Evolutionary conservation across 2,113 vertebrate genomes (phyloP), one percentile per base, ranked within the genome.

Genomic region (Hemiscyllium ocellatum): DNA sequence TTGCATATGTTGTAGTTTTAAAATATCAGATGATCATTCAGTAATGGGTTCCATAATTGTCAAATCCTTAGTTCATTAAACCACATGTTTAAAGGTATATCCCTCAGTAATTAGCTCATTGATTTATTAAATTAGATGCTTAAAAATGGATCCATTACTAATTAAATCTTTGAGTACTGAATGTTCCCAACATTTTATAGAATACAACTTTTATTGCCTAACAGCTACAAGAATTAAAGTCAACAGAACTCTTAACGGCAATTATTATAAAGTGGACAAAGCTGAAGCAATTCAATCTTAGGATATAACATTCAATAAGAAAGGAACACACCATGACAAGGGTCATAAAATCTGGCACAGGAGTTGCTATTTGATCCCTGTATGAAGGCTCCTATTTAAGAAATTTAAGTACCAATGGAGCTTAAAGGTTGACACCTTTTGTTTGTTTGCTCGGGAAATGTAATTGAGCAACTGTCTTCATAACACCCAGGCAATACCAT

Each of bases 121-220:
- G 94, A 95, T 95, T 95, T 52, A 52, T 95, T 95, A 95, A 95
- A 72, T 95, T 95, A 72, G 94, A 95, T 70, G 94, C 72, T 94
- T 76, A 95, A 76, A 95, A 95, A 52, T 69, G 50, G 68, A 95
- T 95, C 94, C 69, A 95, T 95, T 95, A 95, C 94, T 76, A 95
- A 95, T 95, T 76, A 95, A 95, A 95, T 95, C 47, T 76, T 95
- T 95, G 69, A 76, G 94, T 76, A 95, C 94, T 95, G 94, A 95
- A 95, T 72, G 94, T 95, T 95, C 94, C 69, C 94, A 72, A 95
- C 94, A 95, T 24, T 95, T 95, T 76, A 52, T 76, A 95, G 94
- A 95, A 76, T 72, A 72, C 68, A 52, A 72, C 24, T 72, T 95
- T 95, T 95, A 95, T 95, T 95, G 69, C 68, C 94, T 52, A 95